These are phyloP conservation scores for Caprella mutica DNA, from an alignment of 2,888 invertebrate species.

Conservation along the genomic window DNA sequence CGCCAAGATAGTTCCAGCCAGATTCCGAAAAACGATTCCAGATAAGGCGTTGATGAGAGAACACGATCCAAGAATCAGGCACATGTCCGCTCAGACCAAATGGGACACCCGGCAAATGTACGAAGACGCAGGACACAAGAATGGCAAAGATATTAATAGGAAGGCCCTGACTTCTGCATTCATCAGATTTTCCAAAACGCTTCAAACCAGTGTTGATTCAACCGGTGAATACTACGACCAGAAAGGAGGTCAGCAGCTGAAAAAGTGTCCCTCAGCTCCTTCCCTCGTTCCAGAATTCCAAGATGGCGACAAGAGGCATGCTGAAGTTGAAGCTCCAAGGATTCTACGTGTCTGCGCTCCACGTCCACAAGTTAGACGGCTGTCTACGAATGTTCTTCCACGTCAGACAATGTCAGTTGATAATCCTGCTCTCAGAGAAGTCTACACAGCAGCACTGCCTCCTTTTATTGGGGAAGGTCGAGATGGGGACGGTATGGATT, in stretches of 20 bases:
- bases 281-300: slow-evolving; percentile 40
- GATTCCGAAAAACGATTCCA: slow-evolving; percentile 29
- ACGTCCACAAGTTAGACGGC: slow-evolving; percentile 48
- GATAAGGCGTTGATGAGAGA: slow-evolving; percentile 12
- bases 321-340: slow-evolving; percentile 22
- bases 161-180: slow-evolving; percentile 45
- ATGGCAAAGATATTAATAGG: slow-evolving; percentile 39
- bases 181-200: slow-evolving; percentile 45
- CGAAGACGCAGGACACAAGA: slow-evolving; percentile 5
- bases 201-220: slow-evolving; percentile 37
- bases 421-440: slow-evolving; percentile 43
- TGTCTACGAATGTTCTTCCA: slow-evolving; percentile 54
- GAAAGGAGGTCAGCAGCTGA: slow-evolving; percentile 20
- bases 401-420: slow-evolving; percentile 74
- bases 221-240: slow-evolving; percentile 28
- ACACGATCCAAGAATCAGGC: slow-evolving; percentile 21
- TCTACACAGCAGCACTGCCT: slow-evolving; percentile 34
- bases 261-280: slow-evolving; percentile 52
- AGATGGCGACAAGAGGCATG: slow-evolving; percentile 20
- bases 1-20: slow-evolving; percentile 74
- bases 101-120: slow-evolving; percentile 27
- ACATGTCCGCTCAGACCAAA: slow-evolving; percentile 28
- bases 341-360: slow-evolving; percentile 42
- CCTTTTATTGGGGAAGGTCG: slow-evolving; percentile 37
- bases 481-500: slow-evolving; percentile 47